These are phyloP conservation scores for Pharmacophagus antenor DNA, from an alignment of 2,888 invertebrate species.

Conservation along the genomic window DNA sequence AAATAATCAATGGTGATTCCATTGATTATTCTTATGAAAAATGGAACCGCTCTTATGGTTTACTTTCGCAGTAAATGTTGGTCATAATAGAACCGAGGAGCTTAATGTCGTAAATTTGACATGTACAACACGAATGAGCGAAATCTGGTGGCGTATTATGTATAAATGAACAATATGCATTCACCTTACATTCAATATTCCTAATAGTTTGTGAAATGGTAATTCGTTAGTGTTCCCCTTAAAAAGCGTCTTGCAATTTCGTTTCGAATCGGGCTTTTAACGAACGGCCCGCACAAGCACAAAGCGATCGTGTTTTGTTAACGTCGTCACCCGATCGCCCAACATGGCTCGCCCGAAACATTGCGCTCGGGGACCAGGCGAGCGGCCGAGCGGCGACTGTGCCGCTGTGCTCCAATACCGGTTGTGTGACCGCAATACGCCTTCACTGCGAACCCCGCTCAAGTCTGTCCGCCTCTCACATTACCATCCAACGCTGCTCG, in stretches of 20 bases:
- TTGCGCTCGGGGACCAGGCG: slow-evolving; percentile 61
- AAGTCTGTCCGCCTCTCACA: slow-evolving; percentile 41
- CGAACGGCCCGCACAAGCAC: slow-evolving; percentile 59
- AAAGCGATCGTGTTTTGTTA: slow-evolving; percentile 71
- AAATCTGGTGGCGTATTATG: slow-evolving; percentile 15
- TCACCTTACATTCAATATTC: slow-evolving; percentile 33
- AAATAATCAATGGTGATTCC: no score
- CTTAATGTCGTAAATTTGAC: slow-evolving; percentile 17
- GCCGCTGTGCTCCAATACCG: slow-evolving; percentile 74
- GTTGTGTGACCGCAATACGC: slow-evolving; percentile 80
- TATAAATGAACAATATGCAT: slow-evolving; percentile 29
- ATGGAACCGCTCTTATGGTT: no score
- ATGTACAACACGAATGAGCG: slow-evolving; percentile 14
- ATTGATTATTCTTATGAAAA: no score
- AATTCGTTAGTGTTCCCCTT: slow-evolving; percentile 35
- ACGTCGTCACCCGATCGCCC: slow-evolving; percentile 63
- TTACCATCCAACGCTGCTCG: slow-evolving; percentile 54
- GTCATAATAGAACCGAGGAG: neutral
- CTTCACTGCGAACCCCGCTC: slow-evolving; percentile 53
- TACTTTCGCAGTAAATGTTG: no score
- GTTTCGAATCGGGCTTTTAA: slow-evolving; percentile 43
- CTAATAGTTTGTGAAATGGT: slow-evolving; percentile 32
- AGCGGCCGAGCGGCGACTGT: slow-evolving; percentile 66
- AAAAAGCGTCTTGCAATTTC: slow-evolving; percentile 52
- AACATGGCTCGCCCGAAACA: slow-evolving; percentile 79